Evolutionary conservation across 2,888 invertebrate genomes (phyloP), one percentile per base, ranked within the genome.

Genomic region (Dasypolia templi): DNA sequence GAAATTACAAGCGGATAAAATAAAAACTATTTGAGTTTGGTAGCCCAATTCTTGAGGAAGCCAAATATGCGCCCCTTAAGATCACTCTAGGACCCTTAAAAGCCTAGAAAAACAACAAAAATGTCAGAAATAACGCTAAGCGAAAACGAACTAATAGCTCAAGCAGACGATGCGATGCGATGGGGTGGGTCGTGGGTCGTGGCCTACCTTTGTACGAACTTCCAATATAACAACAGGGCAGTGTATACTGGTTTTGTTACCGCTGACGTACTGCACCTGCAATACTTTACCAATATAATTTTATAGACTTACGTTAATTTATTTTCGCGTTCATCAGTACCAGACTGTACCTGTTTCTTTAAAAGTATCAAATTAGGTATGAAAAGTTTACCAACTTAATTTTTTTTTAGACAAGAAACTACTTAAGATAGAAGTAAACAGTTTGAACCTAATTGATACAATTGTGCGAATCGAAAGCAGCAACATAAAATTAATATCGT

Each of bases 381-480:
- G 1, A 19, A 42, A 51, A n/a, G 11, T n/a, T 19, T 4, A 29
- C 4, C 6, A 17, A 44, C 11, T 19, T 49, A 49, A 9, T 44
- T 35, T 56, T 39, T 19, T 26, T 9, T 44, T 35, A 35, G 32
- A 74, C 4, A 14, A 53, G 14, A 29, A 19, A 4, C 35, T n/a
- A 42, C 5, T 29, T 17, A 17, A 14, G 3, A 68, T 29, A 26
- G 42, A 62, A 39, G 26, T 29, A 49, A 46, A 51, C 26, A 68
- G 19, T n/a, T 32, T n/a, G 49, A 46, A 26, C 42, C 49, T 56
- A 35, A 56, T 9, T 56, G 51, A 35, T 53, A 59, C 11, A 71
- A 79, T 32, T 69, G 72, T 79, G 55, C 35, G 58, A 76, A 80
- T 51, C 14, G 1, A 39, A 53, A 73, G 53, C n/a, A n/a, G 14